phyloP scores from a whole-genome alignment of 2,888 invertebrate species.

The Chirona hameri region DNA sequence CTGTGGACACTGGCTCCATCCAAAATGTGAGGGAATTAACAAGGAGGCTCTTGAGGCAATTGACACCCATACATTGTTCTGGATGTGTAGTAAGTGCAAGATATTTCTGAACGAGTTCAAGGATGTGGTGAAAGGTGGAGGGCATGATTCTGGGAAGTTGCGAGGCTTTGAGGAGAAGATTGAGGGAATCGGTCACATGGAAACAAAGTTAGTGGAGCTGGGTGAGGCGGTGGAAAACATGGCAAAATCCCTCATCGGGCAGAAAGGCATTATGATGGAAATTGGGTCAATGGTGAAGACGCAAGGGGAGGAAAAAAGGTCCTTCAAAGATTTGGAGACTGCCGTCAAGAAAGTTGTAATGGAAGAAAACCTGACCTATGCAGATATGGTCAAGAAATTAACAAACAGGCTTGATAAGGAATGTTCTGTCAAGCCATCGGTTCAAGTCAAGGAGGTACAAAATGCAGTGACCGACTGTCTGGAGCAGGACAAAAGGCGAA shows the following conservation, averaged over 20 bases:
- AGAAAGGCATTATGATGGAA: background rate
- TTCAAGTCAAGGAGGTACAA: background rate
- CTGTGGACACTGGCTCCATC: background rate
- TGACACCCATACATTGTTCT: background rate
- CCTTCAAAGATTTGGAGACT: background rate
- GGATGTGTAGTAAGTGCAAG: background rate
- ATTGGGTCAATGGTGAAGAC: background rate
- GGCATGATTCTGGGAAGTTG: background rate
- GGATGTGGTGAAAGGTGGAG: background rate
- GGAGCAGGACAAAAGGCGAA: background rate
- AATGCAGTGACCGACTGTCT: background rate
- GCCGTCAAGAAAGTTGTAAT: background rate
- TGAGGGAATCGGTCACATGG: background rate
- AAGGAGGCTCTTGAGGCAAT: background rate
- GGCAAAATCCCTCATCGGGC: background rate
- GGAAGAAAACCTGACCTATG: background rate
- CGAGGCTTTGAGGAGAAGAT: background rate
- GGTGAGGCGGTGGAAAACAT: background rate
- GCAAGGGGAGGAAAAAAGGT: background rate
- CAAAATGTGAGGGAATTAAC: background rate
- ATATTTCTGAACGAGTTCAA: background rate
- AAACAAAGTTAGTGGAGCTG: background rate
- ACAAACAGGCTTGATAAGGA: background rate
- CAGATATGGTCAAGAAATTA: background rate
- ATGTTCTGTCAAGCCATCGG: background rate